Base-by-base conservation (phyloP, 1,140 invertebrate species). In the Caenorhabditis briggsae region DNA sequence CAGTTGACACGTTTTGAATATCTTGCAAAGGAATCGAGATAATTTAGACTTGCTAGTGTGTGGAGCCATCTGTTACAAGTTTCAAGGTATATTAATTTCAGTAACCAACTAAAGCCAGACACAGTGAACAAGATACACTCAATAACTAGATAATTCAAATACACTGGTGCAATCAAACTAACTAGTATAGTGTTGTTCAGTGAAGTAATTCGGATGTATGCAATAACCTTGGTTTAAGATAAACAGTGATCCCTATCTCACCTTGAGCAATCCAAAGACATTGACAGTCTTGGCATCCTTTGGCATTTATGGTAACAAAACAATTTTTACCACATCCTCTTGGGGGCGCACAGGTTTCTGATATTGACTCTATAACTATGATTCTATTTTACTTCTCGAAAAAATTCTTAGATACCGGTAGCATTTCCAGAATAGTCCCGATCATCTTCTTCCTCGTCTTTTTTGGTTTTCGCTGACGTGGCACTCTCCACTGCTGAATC, bases 261-360 rank as follows among this genome's bases (percentile, higher is more conserved):
- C 85, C 53, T 53, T 65, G n/a, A n/a, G 74, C 46, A 12, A 61
- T 46, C 86, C 86, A 87, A 14, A 87, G 23, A 25, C 86, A 87
- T 53, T 87, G 86, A 20, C 86, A 87, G 20, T 83, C 86, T 65
- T 87, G 86, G 33, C 86, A 87, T 11, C 86, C 86, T 12, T 87
- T 48, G 1, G 64, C 82, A 33, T 87, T 83, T 2, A 87, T 61
- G 12, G 58, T 53, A 9, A 87, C 70, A 46, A 64, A 82, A 33
- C 86, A 87, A 25, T 87, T 87, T 55, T 70, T 55, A 0, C 48
- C 43, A 61, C 86, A 87, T n/a, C 23, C 33, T 41, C 50, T 48
- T 23, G 86, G 86, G 11, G 86, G 7, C 0, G 58, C 5, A 50
- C 86, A 87, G 0, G 61, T 18, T 48, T 14, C 8, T 1, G 33